Evolutionary conservation across 2,888 invertebrate species (phyloP), one percentile per base, ranked within the genome.

Genomic region (Machimus atricapillus): DNA sequence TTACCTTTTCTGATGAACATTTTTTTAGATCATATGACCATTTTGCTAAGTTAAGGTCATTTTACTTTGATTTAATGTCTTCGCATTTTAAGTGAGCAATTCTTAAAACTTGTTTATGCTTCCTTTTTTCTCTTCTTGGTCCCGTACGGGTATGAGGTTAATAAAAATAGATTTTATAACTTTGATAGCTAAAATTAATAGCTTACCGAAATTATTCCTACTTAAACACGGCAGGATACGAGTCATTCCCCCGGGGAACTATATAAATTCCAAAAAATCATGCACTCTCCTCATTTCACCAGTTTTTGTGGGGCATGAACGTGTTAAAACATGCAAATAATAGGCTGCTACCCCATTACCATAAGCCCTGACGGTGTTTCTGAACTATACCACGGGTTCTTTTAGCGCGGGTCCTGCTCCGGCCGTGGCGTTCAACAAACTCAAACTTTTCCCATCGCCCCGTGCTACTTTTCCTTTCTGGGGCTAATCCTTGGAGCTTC

Each of bases 251-350:
- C 4, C 27, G 34, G 19, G 76, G 37, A 37, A n/a, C 37, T 37
- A 2, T 1, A 12, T 37, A n/a, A 76, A 76, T 76, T 34, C 1
- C 37, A 37, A 37, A 37, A 37, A 37, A 34, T 34, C 66, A 66
- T 76, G 76, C 76, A 37, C 34, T 76, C 76, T 31, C 34, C 34
- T 34, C 37, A 76, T 76, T 37, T 34, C 34, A 34, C 16, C 19
- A 16, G 34, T 76, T 76, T 76, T 76, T 76, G 34, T 76, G 19
- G 37, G 7, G 34, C 76, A 76, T 34, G 34, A 76, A 76, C 34
- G 37, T 76, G 76, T 34, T 76, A 76, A n/a, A 76, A 76, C 76
- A 76, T 76, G 76, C 76, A 76, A 76, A 76, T 76, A 37, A 76
- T 34, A n/a, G 74, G 37, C 14, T 31, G 9, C 16, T 56, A n/a